Base-by-base conservation (phyloP, 2,888 invertebrate genomes). In the Oxyteleia sp. region DNA sequence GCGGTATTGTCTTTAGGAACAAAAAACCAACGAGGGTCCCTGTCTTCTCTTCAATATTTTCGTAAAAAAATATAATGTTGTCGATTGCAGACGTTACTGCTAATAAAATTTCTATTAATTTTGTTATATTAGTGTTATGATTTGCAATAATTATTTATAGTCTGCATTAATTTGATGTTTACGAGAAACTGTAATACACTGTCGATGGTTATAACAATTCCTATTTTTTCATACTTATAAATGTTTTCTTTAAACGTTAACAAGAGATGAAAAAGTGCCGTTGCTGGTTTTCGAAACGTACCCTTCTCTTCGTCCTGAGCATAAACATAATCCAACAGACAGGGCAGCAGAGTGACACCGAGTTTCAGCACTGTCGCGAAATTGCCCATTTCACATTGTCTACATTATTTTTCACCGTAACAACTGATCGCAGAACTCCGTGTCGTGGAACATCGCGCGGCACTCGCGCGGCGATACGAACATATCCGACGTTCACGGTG, bases 271-370 rank as follows among this genome's bases (percentile, higher is more conserved):
- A 4, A 16, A 16, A 15, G 11, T 45, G 23, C n/a, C 8, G 11
- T 26, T n/a, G 23, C n/a, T n/a, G 29, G 18, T 16, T 29, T n/a
- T 53, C 7, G 32, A 45, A 32, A 57, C 43, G 64, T 87, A 91
- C 91, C 91, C 84, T 74, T 84, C 63, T 85, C 79, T 41, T 88
- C 87, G 47, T 89, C 86, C 84, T 91, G 87, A 68, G 90, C 90
- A 82, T 81, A 87, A 63, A 87, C 89, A 87, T 91, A 91, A 92
- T 92, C 92, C 92, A 92, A 88, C 74, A 92, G 84, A 86, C 88
- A 91, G 85, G 88, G 90, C 83, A 92, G 85, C 64, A 92, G 85
- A 75, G 88, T 89, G 68, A 87, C 90, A 91, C 90, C 89, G 68
- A 91, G 88, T 89, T 88, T 90, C 87, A 86, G 88, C 88, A 90